These are phyloP conservation scores for Marmota monax DNA, from an alignment of 2,113 vertebrate species.

Conservation along the genomic window DNA sequence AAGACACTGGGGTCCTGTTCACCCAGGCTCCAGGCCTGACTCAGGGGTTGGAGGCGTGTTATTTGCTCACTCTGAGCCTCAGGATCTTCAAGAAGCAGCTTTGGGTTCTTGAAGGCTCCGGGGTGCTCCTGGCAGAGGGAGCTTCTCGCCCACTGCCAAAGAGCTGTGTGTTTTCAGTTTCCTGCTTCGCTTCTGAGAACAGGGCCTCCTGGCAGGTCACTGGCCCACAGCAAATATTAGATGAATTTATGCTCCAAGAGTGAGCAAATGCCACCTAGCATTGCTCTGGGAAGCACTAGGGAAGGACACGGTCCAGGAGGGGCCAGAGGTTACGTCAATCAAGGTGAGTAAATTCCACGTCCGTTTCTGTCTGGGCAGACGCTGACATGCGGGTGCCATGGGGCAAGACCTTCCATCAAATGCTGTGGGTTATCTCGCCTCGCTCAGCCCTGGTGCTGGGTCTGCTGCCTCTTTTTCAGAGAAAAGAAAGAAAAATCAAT, in stretches of 20 bases:
- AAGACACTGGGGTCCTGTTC: neutral
- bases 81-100: neutral
- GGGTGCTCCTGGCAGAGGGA: neutral
- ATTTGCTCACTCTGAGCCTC: neutral
- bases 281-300: neutral
- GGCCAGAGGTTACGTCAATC: neutral
- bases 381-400: neutral
- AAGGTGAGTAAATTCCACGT: neutral
- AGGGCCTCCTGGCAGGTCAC: neutral
- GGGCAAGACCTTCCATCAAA: neutral
- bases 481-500: neutral
- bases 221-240: neutral
- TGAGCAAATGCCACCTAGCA: neutral
- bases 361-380: neutral
- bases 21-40: neutral
- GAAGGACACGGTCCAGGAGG: neutral
- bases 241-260: neutral
- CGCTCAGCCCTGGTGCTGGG: neutral
- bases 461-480: neutral
- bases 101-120: neutral
- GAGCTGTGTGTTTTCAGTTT: rapidly evolving
- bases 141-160: rapidly evolving
- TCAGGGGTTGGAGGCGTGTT: neutral
- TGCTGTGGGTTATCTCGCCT: neutral
- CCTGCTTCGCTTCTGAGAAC: neutral